phyloP scores from a whole-genome alignment of 2,113 vertebrate genomes.

The Sciurus niger region DNA sequence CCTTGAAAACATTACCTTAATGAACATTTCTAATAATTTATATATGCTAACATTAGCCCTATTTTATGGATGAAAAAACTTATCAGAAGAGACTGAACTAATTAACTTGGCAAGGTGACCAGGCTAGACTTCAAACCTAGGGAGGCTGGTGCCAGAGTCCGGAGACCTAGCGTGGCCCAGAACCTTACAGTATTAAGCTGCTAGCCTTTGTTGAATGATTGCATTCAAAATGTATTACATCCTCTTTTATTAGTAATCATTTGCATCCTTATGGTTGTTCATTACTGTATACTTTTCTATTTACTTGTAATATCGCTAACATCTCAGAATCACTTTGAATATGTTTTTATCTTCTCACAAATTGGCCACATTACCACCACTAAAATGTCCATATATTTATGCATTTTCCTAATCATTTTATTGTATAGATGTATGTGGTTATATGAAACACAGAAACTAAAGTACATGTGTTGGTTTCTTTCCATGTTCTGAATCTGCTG shows the following conservation, averaged over 20 bases:
- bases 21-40: not conserved
- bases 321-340: constrained; percentile 42
- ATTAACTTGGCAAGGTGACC: not conserved
- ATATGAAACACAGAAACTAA: not conserved
- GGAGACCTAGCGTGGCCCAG: not conserved
- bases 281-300: not conserved
- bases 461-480: not conserved
- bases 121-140: not conserved
- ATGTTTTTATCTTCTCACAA: constrained; percentile 44
- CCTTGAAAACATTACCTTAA: constrained; percentile 10
- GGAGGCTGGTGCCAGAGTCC: not conserved
- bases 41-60: not conserved
- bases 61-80: constrained; percentile 40
- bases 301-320: not conserved
- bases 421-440: not conserved
- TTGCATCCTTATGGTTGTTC: not conserved
- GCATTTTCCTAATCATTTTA: not conserved
- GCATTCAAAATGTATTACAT: not conserved
- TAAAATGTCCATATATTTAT: not conserved
- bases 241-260: not conserved
- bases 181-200: not conserved
- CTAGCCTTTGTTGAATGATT: not conserved
- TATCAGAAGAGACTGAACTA: not conserved
- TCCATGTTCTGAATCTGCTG: not conserved
- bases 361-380: not conserved